These are phyloP conservation scores for Diabrotica undecimpunctata DNA, from an alignment of 1,140 invertebrate genomes.

Conservation along the genomic window DNA sequence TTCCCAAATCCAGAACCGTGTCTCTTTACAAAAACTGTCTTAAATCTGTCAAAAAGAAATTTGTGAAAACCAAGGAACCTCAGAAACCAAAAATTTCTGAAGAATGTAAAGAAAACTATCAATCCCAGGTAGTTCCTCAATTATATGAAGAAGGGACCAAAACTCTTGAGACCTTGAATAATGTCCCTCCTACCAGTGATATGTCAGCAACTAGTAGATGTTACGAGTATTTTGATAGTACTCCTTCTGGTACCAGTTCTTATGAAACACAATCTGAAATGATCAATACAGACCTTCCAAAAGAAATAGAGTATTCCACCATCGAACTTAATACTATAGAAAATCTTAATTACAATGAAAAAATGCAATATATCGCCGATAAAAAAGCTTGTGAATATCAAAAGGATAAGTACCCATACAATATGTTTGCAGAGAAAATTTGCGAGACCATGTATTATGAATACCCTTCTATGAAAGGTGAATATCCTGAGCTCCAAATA, in stretches of 20 bases:
- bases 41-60: slow-evolving; percentile 22
- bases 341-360: slow-evolving; percentile 25
- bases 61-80: slow-evolving; percentile 17
- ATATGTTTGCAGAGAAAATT: slow-evolving; percentile 41
- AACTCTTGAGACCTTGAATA: slow-evolving; percentile 21
- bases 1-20: slow-evolving; percentile 20
- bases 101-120: slow-evolving; percentile 42
- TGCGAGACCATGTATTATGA: slow-evolving; percentile 45
- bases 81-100: slow-evolving; percentile 22
- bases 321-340: slow-evolving; percentile 31
- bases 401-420: slow-evolving; percentile 38
- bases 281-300: slow-evolving; percentile 38
- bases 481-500: slow-evolving; percentile 43
- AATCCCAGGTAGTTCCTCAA: slow-evolving; percentile 42
- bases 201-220: slow-evolving; percentile 23
- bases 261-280: slow-evolving; percentile 25
- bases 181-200: slow-evolving; percentile 13
- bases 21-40: slow-evolving; percentile 20
- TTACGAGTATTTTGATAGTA: slow-evolving; percentile 26
- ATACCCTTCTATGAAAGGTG: slow-evolving; percentile 37
- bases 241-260: slow-evolving; percentile 22
- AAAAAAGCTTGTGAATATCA: slow-evolving; percentile 37
- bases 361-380: slow-evolving; percentile 36
- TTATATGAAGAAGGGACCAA: slow-evolving; percentile 29
- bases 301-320: slow-evolving; percentile 44